Evolutionary conservation across 2,797 vertebrate species (phyloP), one percentile per base, ranked within the genome.

Genomic region (Synaphobranchus kaupii): DNA sequence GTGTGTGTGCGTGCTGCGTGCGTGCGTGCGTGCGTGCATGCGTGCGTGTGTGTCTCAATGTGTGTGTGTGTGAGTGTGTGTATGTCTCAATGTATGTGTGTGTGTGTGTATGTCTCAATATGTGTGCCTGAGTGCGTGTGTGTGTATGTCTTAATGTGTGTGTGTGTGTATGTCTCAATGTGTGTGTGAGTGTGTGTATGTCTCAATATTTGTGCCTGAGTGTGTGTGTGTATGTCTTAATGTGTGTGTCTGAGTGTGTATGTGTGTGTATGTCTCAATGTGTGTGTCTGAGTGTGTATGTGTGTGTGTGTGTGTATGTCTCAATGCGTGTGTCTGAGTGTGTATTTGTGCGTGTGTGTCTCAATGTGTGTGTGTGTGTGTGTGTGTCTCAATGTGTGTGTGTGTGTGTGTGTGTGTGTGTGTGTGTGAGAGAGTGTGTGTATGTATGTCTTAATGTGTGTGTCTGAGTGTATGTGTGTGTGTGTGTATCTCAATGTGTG

Each of bases 161-260:
- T 90, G 89, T 86, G 88, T 91, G 89, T 89, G 92, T 92, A 25
- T n/a, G n/a, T n/a, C n/a, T n/a, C n/a, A n/a, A n/a, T n/a, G n/a
- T n/a, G n/a, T n/a, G n/a, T n/a, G n/a, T n/a, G n/a, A n/a, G n/a
- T n/a, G n/a, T n/a, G n/a, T n/a, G n/a, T n/a, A n/a, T n/a, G n/a
- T n/a, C n/a, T n/a, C n/a, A n/a, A n/a, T n/a, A n/a, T n/a, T n/a
- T n/a, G n/a, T n/a, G n/a, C n/a, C n/a, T n/a, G n/a, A n/a, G n/a
- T n/a, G n/a, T n/a, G n/a, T n/a, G n/a, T n/a, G n/a, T n/a, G n/a
- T n/a, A n/a, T n/a, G n/a, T n/a, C n/a, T n/a, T n/a, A n/a, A n/a
- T n/a, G n/a, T n/a, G n/a, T n/a, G n/a, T n/a, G n/a, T n/a, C n/a
- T n/a, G n/a, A n/a, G n/a, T n/a, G n/a, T n/a, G n/a, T n/a, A n/a